These are phyloP conservation scores for Parapristionchus giblindavisi DNA, from an alignment of 2,888 invertebrate species.

Conservation along the genomic window DNA sequence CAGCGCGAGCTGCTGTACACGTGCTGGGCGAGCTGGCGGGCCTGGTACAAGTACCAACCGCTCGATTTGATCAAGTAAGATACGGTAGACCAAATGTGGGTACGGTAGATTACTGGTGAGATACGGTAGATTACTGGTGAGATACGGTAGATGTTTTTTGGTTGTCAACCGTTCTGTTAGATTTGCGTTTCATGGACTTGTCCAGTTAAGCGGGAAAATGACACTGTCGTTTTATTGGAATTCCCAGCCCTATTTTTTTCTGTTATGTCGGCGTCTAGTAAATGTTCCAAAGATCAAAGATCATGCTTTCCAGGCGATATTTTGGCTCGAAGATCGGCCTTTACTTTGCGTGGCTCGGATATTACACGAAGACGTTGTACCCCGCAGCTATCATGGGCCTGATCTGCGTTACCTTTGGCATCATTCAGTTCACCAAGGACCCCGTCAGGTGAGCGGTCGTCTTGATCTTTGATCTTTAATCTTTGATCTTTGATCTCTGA, in stretches of 20 bases:
- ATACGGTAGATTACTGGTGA: background rate
- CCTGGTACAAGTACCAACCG: constrained; percentile 92
- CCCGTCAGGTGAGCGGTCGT: constrained; percentile 47
- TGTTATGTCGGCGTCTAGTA: background rate
- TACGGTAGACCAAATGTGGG: no score
- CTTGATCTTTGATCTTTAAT: no score
- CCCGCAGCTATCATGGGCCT: constrained; percentile 52
- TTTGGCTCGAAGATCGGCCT: constrained; percentile 64
- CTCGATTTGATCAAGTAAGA: constrained; percentile 80
- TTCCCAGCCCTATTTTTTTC: background rate
- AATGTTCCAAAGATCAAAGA: background rate
- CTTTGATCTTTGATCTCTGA: no score
- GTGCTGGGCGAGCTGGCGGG: constrained; percentile 88
- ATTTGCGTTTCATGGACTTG: background rate
- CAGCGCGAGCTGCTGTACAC: constrained; percentile 81
- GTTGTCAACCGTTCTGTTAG: background rate
- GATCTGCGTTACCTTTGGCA: constrained; percentile 52
- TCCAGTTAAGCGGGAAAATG: background rate
- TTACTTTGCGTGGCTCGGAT: constrained; percentile 66
- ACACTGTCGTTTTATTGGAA: background rate
- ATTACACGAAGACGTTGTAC: constrained; percentile 56
- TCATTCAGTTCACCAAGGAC: constrained; percentile 47
- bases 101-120: background rate
- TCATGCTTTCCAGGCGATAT: constrained; percentile 52
- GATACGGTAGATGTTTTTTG: background rate